Conservation (phyloP, 2,888 invertebrate genomes). For the Charanyca ferruginea region DNA sequence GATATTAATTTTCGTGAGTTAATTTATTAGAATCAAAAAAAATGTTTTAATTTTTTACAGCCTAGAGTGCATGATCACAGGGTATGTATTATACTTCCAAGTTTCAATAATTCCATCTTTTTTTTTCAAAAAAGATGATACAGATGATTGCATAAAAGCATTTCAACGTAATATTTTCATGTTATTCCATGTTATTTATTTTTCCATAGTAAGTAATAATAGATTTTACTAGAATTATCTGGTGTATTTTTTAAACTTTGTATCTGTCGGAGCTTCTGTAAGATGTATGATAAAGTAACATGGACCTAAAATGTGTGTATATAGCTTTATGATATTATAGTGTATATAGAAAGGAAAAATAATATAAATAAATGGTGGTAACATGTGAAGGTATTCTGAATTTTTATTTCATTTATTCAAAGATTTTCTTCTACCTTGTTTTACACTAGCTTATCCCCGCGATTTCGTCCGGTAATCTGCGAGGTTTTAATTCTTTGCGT, state of each 20-base stretch:
- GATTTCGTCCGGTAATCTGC: no score
- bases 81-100: constrained; percentile 34
- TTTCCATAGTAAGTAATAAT: constrained; percentile 54
- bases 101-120: constrained; percentile 23
- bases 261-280: constrained; percentile 64
- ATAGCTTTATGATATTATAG: constrained; percentile 82
- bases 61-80: constrained; percentile 20
- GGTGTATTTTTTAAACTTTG: constrained; percentile 62
- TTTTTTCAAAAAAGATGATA: constrained; percentile 1
- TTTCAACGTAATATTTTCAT: constrained; percentile 40
- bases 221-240: constrained; percentile 55
- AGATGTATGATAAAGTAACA: constrained; percentile 73
- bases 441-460: no score
- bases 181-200: constrained; percentile 63
- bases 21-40: neutral
- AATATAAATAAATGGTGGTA: constrained; percentile 79
- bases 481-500: no score
- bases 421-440: neutral
- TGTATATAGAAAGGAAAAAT: constrained; percentile 83
- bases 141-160: constrained; percentile 30
- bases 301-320: constrained; percentile 88
- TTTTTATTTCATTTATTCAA: constrained; percentile 33
- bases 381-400: constrained; percentile 65
- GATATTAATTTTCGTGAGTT: constrained; percentile 1
- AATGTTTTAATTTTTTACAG: neutral